Evolutionary conservation across 2,797 vertebrate species (phyloP).

Genomic region (Naso thynnoides): DNA sequence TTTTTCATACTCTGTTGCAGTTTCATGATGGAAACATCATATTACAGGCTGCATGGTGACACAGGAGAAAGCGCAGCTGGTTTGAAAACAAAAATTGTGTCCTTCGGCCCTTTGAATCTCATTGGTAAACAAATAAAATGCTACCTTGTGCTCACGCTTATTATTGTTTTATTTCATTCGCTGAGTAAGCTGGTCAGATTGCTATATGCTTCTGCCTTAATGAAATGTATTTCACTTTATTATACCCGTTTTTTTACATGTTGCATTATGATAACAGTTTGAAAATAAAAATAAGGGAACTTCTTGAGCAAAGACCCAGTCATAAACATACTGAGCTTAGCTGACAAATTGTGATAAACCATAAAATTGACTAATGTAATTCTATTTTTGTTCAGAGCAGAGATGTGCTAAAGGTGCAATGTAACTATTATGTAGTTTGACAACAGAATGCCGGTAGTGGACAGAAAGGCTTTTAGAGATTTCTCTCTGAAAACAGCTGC

Average conservation of each 20-base stretch:
- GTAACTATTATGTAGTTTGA: background rate
- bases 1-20: slow-evolving; percentile 27
- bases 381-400: background rate
- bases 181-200: slow-evolving; percentile 1
- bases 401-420: background rate
- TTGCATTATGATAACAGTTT: background rate
- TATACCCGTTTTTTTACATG: background rate
- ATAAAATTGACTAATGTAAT: background rate
- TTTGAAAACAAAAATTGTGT: background rate
- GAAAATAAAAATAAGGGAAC: background rate
- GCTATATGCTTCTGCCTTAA: background rate
- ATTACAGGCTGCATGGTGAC: slow-evolving; percentile 7
- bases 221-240: background rate
- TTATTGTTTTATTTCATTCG: slow-evolving; percentile 23
- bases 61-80: background rate
- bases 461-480: background rate
- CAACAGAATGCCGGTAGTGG: background rate
- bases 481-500: background rate
- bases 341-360: background rate
- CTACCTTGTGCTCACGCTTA: slow-evolving; percentile 14
- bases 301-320: background rate
- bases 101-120: slow-evolving; percentile 12
- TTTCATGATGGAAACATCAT: background rate
- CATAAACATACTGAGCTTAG: background rate
- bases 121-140: slow-evolving; percentile 18